phyloP scores from a whole-genome alignment of 2,888 invertebrate species.

The Diachrysia chrysitis region DNA sequence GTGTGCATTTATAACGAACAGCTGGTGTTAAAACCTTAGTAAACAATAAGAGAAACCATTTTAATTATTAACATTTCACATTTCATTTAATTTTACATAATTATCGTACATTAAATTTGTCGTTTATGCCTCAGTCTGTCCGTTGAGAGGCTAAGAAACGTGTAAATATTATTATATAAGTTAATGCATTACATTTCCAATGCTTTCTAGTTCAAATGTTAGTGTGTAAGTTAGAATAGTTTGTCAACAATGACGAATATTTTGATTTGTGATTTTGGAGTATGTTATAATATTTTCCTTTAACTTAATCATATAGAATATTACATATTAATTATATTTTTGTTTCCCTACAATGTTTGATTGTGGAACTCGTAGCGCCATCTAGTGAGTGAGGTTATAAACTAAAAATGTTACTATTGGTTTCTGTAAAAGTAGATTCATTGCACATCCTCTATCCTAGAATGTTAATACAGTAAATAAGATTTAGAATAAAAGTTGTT shows the following conservation, averaged over 20 bases:
- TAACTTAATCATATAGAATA: constrained; percentile 43
- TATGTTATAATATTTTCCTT: constrained; percentile 51
- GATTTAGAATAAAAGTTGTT: too few relatives aligned
- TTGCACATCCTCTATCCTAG: background rate
- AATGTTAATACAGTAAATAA: too few relatives aligned
- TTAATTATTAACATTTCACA: constrained; percentile 12
- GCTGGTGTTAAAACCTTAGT: constrained; percentile 14
- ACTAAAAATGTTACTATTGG: constrained; percentile 19
- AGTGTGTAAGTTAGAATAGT: constrained; percentile 63
- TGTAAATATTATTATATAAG: constrained; percentile 62
- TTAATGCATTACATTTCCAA: constrained; percentile 78
- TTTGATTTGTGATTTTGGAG: constrained; percentile 65
- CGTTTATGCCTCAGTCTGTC: constrained; percentile 37
- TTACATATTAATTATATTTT: constrained; percentile 32
- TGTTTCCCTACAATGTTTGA: constrained; percentile 27
- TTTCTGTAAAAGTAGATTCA: constrained; percentile 1
- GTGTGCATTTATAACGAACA: constrained; percentile 53
- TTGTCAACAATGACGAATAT: constrained; percentile 56
- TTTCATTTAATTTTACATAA: constrained; percentile 12
- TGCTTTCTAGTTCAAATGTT: constrained; percentile 79
- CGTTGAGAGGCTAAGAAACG: constrained; percentile 43
- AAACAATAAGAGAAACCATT: constrained; percentile 14
- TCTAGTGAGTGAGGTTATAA: constrained; percentile 49
- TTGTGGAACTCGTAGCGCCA: constrained; percentile 47
- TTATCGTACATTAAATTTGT: constrained; percentile 14